A percentile compares a stretch with the other conserved stretches of the same genome.
Evolutionary conservation across 2,797 vertebrate genomes (phyloP).

Genomic region (Mergus octosetaceus): DNA sequence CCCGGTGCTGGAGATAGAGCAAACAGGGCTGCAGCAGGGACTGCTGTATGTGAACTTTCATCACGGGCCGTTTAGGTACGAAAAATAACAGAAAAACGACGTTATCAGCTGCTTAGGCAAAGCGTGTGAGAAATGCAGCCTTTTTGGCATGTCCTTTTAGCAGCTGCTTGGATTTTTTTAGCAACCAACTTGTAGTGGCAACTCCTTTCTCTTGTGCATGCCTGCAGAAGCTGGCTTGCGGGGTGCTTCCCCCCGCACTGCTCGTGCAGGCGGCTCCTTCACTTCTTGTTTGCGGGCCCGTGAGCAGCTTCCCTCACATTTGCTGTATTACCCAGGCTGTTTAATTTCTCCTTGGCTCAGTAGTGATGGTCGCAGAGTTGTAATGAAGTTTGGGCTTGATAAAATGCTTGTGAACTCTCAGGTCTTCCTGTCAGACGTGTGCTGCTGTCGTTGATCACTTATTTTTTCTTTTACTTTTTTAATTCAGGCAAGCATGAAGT

Average conservation of each 20-base stretch:
- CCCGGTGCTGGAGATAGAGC: not conserved
- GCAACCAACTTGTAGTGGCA: accelerated
- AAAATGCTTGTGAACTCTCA: not conserved
- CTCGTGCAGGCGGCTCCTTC: accelerated
- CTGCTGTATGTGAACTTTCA: not conserved
- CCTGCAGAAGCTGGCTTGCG: not conserved
- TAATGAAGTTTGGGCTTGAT: not conserved
- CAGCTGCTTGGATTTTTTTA: not conserved
- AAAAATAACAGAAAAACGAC: not conserved
- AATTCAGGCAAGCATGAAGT: not conserved
- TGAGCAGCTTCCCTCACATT: not conserved
- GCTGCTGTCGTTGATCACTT: not conserved
- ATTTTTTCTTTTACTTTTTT: not conserved
- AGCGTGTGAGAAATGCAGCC: not conserved
- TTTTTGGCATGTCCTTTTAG: not conserved
- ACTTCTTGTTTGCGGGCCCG: not conserved
- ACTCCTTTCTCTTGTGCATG: accelerated
- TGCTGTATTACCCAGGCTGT: not conserved
- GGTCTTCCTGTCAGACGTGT: not conserved
- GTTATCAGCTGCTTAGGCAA: not conserved
- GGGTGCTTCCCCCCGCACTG: not conserved
- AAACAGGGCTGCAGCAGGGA: too few relatives aligned
- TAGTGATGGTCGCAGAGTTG: not conserved
- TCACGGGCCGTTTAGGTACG: not conserved
- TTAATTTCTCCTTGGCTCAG: not conserved